Evolutionary conservation across 2,113 vertebrate genomes (phyloP), one percentile per base, ranked within the genome.

Genomic region (Phaetusa simplex): DNA sequence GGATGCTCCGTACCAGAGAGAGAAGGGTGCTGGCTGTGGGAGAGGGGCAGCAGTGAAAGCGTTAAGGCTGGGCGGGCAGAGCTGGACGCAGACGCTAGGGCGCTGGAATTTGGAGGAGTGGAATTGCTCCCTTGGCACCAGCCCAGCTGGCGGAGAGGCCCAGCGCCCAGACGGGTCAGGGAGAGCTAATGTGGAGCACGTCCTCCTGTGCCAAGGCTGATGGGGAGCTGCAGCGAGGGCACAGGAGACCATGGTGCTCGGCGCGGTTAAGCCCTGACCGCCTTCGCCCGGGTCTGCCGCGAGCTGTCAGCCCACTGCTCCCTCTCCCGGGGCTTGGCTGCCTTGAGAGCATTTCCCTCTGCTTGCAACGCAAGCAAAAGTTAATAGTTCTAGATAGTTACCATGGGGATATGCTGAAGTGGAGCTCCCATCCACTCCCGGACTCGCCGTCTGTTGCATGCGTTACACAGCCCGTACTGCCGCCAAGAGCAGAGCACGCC

Each of bases 81-180:
- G 49, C 95, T 93, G 85, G 59, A 82, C 56, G 72, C 84, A 93
- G 47, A 22, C 47, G 52, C 61, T 77, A 40, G 76, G 38, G 79
- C 55, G 17, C 86, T 96, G 78, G 93, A 97, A 96, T 96, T 81
- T n/a, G 82, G 70, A 95, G 86, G 90, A 96, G 66, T 90, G 42
- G 91, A 94, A 81, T 93, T 86, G 89, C 89, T 93, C 90, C 72
- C 70, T 96, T 97, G 97, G 97, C 94, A 77, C 38, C 9, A 73
- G 62, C 93, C 94, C 96, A 98, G 90, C 92, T 98, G 97, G 97
- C 82, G 45, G 26, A 18, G 69, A 45, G 65, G 56, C 88, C 61
- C 94, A n/a, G 4, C n/a, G 29, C 72, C 86, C 78, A 93, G 97
- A 47, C 55, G 72, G 87, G 91, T 22, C 67, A 26, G 92, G 66